Evolutionary conservation across 2,888 invertebrate genomes (phyloP).

Genomic region (Tridacna gigas): DNA sequence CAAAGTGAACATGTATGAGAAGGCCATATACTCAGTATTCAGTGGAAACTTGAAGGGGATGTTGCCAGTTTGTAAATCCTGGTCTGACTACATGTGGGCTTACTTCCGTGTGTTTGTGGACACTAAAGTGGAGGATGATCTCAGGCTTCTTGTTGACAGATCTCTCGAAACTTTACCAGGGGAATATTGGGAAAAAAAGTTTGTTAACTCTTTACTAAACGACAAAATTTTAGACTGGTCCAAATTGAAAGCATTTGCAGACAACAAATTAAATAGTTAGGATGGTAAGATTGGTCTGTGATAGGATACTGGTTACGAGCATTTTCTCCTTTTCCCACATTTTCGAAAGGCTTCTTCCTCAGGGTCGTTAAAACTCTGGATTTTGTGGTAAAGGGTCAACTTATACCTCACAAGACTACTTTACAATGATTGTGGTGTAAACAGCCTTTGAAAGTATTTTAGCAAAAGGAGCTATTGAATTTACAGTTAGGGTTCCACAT

Average conservation of each 20-base stretch:
- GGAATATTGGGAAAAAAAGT: slow-evolving; percentile 80
- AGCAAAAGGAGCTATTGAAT: no score
- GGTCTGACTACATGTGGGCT: slow-evolving; percentile 97
- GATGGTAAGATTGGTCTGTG: background rate
- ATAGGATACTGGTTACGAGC: background rate
- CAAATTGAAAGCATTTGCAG: no score
- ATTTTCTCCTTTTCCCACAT: no score
- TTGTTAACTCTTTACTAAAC: slow-evolving; percentile 32
- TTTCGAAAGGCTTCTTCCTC: no score
- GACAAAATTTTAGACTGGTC: no score
- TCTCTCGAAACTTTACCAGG: slow-evolving; percentile 76
- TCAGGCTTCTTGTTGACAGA: slow-evolving; percentile 87
- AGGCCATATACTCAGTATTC: slow-evolving; percentile 91
- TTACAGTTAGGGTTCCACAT: no score
- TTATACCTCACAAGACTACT: no score
- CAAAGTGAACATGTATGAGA: slow-evolving; percentile 82
- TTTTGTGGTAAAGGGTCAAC: no score
- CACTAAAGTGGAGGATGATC: slow-evolving; percentile 91
- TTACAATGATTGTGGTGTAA: no score
- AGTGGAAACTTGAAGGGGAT: slow-evolving; percentile 93
- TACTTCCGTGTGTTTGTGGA: slow-evolving; percentile 92
- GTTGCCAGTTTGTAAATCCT: slow-evolving; percentile 91
- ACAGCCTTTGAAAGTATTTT: no score
- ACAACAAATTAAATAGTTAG: no score
- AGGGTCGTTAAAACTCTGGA: no score